Percentiles rank a stretch among this genome's conserved stretches.
phyloP scores from a whole-genome alignment of 2,888 invertebrate genomes.

The Cyclophora punctaria region DNA sequence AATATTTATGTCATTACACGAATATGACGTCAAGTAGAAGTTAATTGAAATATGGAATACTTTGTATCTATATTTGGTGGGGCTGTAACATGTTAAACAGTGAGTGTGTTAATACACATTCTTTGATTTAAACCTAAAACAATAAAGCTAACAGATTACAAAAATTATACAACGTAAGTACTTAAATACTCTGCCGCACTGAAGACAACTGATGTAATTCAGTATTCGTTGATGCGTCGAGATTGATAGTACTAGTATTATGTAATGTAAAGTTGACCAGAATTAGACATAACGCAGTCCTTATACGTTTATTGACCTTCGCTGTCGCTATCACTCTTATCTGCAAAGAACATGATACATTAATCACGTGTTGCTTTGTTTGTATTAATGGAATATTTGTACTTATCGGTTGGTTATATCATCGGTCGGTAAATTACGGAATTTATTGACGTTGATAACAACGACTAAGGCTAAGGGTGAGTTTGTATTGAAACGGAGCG shows the following conservation, averaged over 20 bases:
- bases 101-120: conserved; percentile 73
- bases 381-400: too few species aligned
- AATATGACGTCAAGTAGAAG: too few species aligned
- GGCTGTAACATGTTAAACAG: conserved; percentile 61
- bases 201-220: neutral
- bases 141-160: conserved; percentile 66
- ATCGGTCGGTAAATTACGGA: too few species aligned
- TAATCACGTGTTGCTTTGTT: too few species aligned
- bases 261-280: conserved; percentile 73
- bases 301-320: conserved; percentile 85
- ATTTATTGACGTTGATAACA: too few species aligned
- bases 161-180: conserved; percentile 33
- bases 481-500: too few species aligned
- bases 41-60: too few species aligned
- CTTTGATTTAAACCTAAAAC: conserved; percentile 38
- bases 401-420: too few species aligned
- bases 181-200: neutral
- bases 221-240: conserved; percentile 1
- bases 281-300: conserved; percentile 64
- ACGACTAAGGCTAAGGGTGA: too few species aligned
- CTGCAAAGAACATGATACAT: conserved; percentile 67
- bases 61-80: conserved; percentile 49
- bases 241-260: conserved; percentile 40
- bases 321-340: conserved; percentile 96
- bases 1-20: conserved; percentile 6